Evolutionary conservation across 2,113 vertebrate species (phyloP).

Genomic region (Corythoichthys intestinalis): DNA sequence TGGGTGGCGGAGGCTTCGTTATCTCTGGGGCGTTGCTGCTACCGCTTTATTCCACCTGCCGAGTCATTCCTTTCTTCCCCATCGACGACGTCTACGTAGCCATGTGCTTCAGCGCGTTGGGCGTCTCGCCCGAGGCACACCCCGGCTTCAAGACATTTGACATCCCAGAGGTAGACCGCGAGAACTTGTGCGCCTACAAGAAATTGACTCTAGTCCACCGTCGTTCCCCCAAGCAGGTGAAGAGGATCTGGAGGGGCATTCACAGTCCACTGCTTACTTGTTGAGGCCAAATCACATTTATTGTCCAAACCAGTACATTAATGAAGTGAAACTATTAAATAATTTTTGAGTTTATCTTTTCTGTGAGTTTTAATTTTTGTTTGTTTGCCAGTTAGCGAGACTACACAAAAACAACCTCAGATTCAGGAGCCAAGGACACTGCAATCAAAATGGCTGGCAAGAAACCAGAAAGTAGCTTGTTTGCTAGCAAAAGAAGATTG

Average conservation of each 20-base stretch:
- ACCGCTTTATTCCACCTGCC: conserved; percentile 35
- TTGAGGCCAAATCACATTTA: conserved; percentile 24
- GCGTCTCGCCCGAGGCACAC: conserved; percentile 61
- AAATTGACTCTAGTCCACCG: conserved; percentile 75
- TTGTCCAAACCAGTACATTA: too few relatives aligned
- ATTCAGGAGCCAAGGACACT: too few relatives aligned
- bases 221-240: conserved; percentile 65
- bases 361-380: neutral
- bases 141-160: conserved; percentile 66
- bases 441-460: neutral
- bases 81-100: conserved; percentile 81
- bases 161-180: conserved; percentile 46
- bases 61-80: conserved; percentile 70
- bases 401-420: too few relatives aligned
- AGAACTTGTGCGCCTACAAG: conserved; percentile 76
- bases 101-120: conserved; percentile 69
- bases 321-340: too few relatives aligned
- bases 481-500: neutral
- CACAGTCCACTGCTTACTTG: conserved; percentile 61
- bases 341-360: too few relatives aligned
- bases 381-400: too few relatives aligned
- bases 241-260: conserved; percentile 75
- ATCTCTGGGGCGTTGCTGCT: conserved; percentile 55
- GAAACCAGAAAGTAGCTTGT: neutral
- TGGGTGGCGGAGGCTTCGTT: conserved; percentile 75